A percentile compares a stretch with the other conserved stretches of the same genome.
Conservation (phyloP, 2,113 vertebrate genomes). For the Atrichornis clamosus region DNA sequence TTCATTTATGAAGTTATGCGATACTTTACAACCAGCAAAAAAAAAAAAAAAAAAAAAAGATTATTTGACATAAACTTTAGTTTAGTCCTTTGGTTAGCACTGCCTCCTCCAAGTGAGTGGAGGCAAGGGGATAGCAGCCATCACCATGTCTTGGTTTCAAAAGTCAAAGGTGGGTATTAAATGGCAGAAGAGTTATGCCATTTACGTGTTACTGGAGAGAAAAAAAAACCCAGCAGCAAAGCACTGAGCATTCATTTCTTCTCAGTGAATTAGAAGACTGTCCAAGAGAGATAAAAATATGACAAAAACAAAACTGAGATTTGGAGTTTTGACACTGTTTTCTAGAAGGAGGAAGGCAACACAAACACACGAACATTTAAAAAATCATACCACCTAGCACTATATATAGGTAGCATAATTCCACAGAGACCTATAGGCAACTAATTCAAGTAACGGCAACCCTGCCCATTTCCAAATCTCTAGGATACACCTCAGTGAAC, state of each 20-base stretch:
- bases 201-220: not conserved
- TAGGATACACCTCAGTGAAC: not conserved
- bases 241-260: not conserved
- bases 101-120: not conserved
- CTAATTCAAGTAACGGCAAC: not conserved
- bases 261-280: not conserved
- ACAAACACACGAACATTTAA: not conserved
- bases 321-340: not conserved
- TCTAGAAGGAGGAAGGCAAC: not conserved
- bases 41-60: not conserved
- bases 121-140: not conserved
- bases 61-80: not conserved
- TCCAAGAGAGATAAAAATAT: not conserved
- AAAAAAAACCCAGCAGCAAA: not conserved
- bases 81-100: not conserved
- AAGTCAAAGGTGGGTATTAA: not conserved
- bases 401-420: not conserved
- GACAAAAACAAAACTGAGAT: not conserved
- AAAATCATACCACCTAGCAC: not conserved
- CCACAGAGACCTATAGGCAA: not conserved
- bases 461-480: not conserved
- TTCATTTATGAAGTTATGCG: not conserved
- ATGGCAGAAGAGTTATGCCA: not conserved
- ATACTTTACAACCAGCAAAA: not conserved
- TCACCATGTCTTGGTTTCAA: not conserved